phyloP scores from a whole-genome alignment of 2,797 vertebrate species.

The Muscicapa comitata region DNA sequence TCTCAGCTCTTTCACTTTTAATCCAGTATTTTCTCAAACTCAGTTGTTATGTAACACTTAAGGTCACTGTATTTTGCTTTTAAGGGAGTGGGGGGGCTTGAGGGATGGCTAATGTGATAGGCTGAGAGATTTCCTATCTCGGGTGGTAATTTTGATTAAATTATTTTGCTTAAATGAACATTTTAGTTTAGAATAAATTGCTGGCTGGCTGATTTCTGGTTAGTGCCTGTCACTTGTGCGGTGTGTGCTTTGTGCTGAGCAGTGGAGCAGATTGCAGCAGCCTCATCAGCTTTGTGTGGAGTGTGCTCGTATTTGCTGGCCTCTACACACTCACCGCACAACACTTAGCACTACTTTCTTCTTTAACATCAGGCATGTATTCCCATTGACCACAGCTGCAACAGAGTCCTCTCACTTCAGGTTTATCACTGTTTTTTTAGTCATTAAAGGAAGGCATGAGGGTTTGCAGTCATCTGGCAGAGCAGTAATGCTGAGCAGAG shows the following conservation, averaged over 20 bases:
- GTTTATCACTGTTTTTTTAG: neutral
- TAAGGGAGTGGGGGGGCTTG: neutral
- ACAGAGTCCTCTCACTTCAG: neutral
- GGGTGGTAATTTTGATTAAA: neutral
- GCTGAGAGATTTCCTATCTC: neutral
- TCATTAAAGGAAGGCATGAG: neutral
- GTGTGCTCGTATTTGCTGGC: rapidly evolving
- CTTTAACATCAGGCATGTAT: rapidly evolving
- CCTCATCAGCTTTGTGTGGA: rapidly evolving
- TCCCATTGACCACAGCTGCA: neutral
- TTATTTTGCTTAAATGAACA: neutral
- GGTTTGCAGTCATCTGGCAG: neutral
- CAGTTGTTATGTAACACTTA: neutral
- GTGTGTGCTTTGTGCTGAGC: neutral
- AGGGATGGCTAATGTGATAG: neutral
- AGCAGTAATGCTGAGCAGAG: neutral
- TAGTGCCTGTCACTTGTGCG: neutral
- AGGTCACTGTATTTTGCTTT: neutral
- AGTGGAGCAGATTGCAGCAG: neutral
- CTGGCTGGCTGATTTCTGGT: neutral
- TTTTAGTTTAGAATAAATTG: neutral
- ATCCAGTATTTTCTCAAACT: neutral
- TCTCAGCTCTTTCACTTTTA: neutral
- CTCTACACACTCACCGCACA: neutral
- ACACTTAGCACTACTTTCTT: rapidly evolving